Evolutionary conservation across 2,888 invertebrate species (phyloP).

Genomic region (Cancer borealis): DNA sequence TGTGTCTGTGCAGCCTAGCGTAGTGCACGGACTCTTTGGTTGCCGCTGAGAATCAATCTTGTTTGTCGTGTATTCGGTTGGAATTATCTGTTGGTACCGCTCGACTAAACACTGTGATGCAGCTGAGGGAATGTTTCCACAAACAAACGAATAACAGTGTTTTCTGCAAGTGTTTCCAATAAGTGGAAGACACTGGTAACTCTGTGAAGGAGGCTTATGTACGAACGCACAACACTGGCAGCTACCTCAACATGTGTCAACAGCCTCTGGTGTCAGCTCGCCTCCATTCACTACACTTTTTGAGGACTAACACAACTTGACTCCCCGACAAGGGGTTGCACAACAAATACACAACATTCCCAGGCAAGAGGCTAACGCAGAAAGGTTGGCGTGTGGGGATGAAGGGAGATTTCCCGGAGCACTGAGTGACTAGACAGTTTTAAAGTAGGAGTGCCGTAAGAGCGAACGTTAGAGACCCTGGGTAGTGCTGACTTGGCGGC

Average conservation of each 20-base stretch:
- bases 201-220: conserved; percentile 30
- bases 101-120: not conserved
- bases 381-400: not conserved
- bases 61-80: not conserved
- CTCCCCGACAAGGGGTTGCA: conserved; percentile 32
- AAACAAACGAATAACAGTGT: not conserved
- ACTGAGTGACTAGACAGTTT: not conserved
- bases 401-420: not conserved
- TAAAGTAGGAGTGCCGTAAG: conserved; percentile 50
- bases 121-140: not conserved
- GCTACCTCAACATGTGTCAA: conserved; percentile 61
- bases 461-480: conserved; percentile 20
- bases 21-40: conserved; percentile 39
- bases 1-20: conserved; percentile 39
- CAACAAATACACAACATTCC: not conserved
- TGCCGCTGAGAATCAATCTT: not conserved
- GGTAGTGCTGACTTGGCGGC: conserved; percentile 27
- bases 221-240: conserved; percentile 51
- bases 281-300: conserved; percentile 46
- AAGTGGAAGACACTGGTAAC: conserved; percentile 8
- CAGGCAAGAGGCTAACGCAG: not conserved
- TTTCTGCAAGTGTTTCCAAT: not conserved
- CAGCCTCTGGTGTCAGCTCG: conserved; percentile 56
- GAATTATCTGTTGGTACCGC: not conserved
- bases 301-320: conserved; percentile 45